Evolutionary conservation across 2,797 vertebrate genomes (phyloP).

Genomic region (Cossypha caffra): DNA sequence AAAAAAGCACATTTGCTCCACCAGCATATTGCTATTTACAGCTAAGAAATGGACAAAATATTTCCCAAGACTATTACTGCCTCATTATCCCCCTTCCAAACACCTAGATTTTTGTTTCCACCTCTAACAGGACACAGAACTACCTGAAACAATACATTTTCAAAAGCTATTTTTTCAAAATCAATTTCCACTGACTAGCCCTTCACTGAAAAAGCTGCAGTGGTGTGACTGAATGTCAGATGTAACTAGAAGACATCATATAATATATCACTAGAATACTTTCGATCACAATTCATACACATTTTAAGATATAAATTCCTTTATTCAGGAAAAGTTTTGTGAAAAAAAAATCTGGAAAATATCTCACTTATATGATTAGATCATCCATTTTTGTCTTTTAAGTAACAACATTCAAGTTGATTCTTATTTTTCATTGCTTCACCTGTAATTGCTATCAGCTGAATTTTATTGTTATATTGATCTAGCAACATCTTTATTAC

Average conservation of each 20-base stretch:
- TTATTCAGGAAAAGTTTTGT: not conserved
- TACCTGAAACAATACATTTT: not conserved
- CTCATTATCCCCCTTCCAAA: not conserved
- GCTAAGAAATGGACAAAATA: conserved; percentile 20
- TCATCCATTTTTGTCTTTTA: not conserved
- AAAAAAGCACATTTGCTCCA: conserved; percentile 21
- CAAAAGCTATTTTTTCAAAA: not conserved
- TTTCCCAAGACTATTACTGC: not conserved
- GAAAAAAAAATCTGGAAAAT: not conserved
- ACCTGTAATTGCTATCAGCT: not conserved
- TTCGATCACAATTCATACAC: not conserved
- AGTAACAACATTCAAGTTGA: not conserved
- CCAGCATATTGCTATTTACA: not conserved
- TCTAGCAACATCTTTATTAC: not conserved
- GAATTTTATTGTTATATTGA: not conserved
- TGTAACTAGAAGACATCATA: not conserved
- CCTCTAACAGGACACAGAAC: not conserved
- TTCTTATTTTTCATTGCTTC: not conserved
- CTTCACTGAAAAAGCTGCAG: not conserved
- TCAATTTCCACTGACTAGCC: not conserved
- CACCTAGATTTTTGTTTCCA: not conserved
- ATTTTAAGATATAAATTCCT: not conserved
- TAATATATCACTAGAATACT: not conserved
- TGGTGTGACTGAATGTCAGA: not conserved
- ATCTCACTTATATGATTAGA: not conserved